Evolutionary conservation across 2,113 vertebrate genomes (phyloP), one percentile per base, ranked within the genome.

Genomic region (Melanotaenia duboulayi): DNA sequence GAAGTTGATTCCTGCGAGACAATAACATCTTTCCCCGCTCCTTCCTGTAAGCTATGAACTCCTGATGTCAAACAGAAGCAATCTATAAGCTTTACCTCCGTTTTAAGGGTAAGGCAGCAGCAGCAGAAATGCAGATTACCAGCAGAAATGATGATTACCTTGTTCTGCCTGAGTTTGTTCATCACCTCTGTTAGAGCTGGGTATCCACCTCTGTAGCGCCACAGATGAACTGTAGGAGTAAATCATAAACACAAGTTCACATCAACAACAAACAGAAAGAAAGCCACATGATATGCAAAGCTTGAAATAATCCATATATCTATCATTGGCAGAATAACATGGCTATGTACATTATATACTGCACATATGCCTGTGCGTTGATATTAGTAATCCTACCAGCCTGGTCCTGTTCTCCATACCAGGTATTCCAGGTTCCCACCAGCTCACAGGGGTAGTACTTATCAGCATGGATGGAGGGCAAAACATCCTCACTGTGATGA

Each of bases 331-430:
- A 35, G 14, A 23, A 39, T 55, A 32, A 54, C 39, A 51, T 3
- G 35, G 2, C 48, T 69, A 62, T 70, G n/a, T 28, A 58, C 20
- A 49, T 16, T 11, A 28, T 24, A 59, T 8, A 67, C 23, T 35
- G 39, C 23, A 59, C 39, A 59, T 32, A 37, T 46, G 11, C 39
- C 11, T 71, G 55, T 81, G 64, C 72, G 67, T 80, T 60, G 35
- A 70, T 71, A 71, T 52, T 61, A 79, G 58, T 58, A 77, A 76
- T 92, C 95, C 88, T 95, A 99, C 97, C 97, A 92, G 97, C 97
- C 95, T 99, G 97, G 90, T 99, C 97, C 83, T 99, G 97, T 89
- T 99, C 97, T 91, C 97, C 97, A 88, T 99, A 99, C 97, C 97
- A 99, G 69, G 97, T 99, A 92, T 99, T 99, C 97, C 97, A 99